Percentiles rank a stretch among this genome's conserved stretches.
These are phyloP conservation scores for Gymnocephalus cernua DNA, from an alignment of 2,113 vertebrate species.

Conservation along the genomic window DNA sequence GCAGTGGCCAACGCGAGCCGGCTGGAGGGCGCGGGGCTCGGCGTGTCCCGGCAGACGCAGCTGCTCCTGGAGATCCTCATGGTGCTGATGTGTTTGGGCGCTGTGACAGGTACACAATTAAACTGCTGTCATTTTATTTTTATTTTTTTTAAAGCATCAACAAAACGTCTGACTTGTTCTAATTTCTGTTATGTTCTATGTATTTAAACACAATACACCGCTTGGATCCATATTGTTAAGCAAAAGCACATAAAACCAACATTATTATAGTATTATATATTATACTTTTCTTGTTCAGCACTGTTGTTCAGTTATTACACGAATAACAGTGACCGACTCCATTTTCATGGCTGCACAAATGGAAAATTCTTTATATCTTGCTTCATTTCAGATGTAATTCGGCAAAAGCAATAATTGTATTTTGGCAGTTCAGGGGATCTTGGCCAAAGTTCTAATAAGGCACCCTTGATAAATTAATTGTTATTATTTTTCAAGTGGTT, in stretches of 20 bases:
- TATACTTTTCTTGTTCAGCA: neutral
- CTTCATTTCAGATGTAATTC: neutral
- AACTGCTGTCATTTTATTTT: neutral
- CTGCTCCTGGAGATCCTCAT: conserved; percentile 81
- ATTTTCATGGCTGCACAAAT: neutral
- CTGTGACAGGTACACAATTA: conserved; percentile 78
- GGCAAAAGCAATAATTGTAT: neutral
- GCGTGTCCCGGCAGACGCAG: conserved; percentile 40
- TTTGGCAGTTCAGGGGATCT: neutral
- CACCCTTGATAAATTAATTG: neutral
- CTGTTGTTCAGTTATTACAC: too few relatives aligned
- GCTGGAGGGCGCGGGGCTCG: neutral
- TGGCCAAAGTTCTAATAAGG: neutral
- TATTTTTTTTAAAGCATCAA: neutral
- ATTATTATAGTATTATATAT: too few relatives aligned
- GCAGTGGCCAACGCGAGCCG: conserved; percentile 54
- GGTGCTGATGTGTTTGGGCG: conserved; percentile 84
- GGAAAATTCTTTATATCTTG: neutral
- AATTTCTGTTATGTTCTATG: neutral
- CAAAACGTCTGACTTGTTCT: neutral
- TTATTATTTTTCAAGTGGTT: neutral
- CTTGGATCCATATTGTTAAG: neutral
- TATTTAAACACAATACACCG: neutral
- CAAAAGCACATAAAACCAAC: neutral
- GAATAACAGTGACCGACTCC: neutral